Conservation (phyloP, 2,113 vertebrate genomes). For the Calidris pugnax region DNA sequence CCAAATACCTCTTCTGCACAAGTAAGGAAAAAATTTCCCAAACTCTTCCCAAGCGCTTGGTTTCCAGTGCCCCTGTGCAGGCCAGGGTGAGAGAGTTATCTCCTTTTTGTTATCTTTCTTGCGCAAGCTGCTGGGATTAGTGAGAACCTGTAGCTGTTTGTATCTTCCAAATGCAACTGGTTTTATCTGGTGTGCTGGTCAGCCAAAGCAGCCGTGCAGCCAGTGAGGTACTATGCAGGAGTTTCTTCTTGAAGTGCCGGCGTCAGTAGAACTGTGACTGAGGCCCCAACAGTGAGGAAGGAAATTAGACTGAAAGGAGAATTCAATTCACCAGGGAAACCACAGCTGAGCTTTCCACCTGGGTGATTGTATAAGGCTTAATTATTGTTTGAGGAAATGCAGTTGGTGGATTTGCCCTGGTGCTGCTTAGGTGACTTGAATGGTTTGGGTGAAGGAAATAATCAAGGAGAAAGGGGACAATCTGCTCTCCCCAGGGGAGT, state of each 20-base stretch:
- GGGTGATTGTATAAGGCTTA: neutral
- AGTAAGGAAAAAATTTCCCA: too few species aligned
- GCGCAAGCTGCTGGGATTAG: neutral
- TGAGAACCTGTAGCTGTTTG: neutral
- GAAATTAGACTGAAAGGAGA: neutral
- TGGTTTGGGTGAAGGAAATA: neutral
- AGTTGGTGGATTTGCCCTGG: neutral
- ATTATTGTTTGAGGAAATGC: neutral
- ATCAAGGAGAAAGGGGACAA: neutral
- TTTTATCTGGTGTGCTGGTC: neutral
- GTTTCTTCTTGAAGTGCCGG: neutral
- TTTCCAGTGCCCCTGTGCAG: neutral
- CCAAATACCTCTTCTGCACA: neutral
- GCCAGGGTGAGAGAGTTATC: neutral
- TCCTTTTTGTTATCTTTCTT: neutral
- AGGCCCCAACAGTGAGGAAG: neutral
- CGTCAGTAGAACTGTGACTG: neutral
- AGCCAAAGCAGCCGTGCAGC: neutral
- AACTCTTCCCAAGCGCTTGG: accelerated
- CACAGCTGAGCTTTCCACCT: accelerated
- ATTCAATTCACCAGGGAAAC: neutral
- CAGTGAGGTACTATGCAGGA: neutral
- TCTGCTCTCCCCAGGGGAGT: neutral
- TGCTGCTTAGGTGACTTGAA: neutral
- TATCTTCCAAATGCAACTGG: neutral